Evolutionary conservation across 2,113 vertebrate genomes (phyloP).

Genomic region (Pedionomus torquatus): DNA sequence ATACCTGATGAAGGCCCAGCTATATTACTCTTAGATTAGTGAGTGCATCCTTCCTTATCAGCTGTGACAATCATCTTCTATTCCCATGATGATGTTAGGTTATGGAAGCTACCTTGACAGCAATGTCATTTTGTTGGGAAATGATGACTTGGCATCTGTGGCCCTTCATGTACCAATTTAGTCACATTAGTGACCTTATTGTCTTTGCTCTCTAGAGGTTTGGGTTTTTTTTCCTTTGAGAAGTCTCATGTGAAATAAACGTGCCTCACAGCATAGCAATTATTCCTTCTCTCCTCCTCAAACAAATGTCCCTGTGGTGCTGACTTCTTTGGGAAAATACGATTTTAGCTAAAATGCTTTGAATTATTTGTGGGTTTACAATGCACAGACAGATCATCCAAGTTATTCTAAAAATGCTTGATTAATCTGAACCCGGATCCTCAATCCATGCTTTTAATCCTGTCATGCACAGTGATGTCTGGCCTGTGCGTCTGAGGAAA

Average conservation of each 20-base stretch:
- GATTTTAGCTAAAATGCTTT: neutral
- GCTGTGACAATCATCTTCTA: neutral
- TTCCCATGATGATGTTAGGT: neutral
- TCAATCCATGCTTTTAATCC: neutral
- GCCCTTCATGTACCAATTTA: neutral
- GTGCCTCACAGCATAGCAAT: neutral
- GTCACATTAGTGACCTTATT: constrained; percentile 28
- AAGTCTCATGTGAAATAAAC: neutral
- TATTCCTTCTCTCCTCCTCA: neutral
- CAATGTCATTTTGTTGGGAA: neutral
- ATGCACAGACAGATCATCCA: neutral
- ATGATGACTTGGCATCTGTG: constrained; percentile 4
- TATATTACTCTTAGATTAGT: constrained; percentile 34
- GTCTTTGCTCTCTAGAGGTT: neutral
- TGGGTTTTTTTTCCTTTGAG: neutral
- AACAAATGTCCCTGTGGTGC: neutral
- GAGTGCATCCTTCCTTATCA: neutral
- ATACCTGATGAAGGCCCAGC: neutral
- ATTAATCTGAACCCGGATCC: neutral
- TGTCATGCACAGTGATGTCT: neutral
- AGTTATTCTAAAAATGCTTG: neutral
- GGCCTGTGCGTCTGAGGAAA: neutral
- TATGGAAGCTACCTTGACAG: constrained; percentile 19
- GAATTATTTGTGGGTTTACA: neutral
- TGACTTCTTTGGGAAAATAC: neutral